Conservation (phyloP, 2,888 invertebrate genomes). For the Ischnus inquisitorius region DNA sequence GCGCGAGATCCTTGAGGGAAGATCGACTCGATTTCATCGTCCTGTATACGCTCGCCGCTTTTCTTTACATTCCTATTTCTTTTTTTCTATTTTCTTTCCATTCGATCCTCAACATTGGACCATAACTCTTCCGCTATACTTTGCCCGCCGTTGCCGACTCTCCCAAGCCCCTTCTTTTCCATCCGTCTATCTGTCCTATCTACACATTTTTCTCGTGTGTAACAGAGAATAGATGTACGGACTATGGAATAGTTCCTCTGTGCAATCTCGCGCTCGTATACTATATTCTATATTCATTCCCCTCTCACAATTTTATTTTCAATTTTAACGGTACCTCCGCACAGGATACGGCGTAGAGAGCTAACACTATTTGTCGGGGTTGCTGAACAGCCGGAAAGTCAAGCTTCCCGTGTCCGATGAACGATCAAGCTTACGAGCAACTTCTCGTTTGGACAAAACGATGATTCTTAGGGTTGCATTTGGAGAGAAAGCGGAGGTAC, state of each 20-base stretch:
- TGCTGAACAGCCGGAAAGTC: neutral
- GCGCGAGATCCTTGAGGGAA: slow-evolving; percentile 36
- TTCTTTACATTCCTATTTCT: slow-evolving; percentile 16
- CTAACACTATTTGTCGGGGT: neutral
- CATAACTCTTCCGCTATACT: neutral
- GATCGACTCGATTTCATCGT: slow-evolving; percentile 48
- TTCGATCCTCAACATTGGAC: slow-evolving; percentile 5
- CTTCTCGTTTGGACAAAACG: slow-evolving; percentile 8
- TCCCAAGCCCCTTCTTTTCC: slow-evolving; percentile 2
- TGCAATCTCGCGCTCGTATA: too few species aligned
- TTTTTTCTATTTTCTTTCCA: slow-evolving; percentile 8
- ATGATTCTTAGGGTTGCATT: neutral
- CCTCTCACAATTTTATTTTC: neutral
- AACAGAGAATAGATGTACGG: neutral
- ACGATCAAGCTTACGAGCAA: slow-evolving; percentile 26
- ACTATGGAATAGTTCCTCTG: too few species aligned
- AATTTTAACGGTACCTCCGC: neutral
- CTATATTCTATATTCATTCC: neutral
- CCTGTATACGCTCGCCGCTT: slow-evolving; percentile 35
- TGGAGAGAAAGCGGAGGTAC: neutral
- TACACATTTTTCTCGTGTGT: neutral
- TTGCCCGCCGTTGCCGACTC: neutral
- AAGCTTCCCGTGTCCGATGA: slow-evolving; percentile 23
- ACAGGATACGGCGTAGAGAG: neutral
- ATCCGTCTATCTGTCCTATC: slow-evolving; percentile 7